Evolutionary conservation across 1,140 invertebrate species (phyloP).

Genomic region (Polypedilum pembai): DNA sequence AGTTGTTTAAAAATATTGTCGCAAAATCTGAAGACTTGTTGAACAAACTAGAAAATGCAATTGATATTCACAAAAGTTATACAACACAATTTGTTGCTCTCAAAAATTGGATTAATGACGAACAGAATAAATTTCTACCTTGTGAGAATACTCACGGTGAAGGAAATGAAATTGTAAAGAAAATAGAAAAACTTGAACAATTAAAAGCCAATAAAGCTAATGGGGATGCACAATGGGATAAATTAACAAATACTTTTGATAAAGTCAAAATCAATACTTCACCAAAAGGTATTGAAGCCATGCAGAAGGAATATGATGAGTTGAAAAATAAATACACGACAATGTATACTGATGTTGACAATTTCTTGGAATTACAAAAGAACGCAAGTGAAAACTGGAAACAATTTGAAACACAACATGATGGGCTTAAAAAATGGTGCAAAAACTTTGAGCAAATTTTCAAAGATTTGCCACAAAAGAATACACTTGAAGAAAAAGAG

Average conservation of each 20-base stretch:
- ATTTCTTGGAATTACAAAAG: conserved; percentile 60
- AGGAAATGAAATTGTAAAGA: conserved; percentile 65
- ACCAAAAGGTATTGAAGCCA: conserved; percentile 60
- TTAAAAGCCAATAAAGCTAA: conserved; percentile 62
- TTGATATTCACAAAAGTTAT: conserved; percentile 75
- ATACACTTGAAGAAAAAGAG: conserved; percentile 73
- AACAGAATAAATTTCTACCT: conserved; percentile 66
- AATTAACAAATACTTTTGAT: conserved; percentile 58
- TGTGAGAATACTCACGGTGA: conserved; percentile 74
- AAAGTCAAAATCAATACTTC: conserved; percentile 76
- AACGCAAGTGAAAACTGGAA: conserved; percentile 74
- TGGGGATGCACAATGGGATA: conserved; percentile 62
- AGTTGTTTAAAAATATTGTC: conserved; percentile 81
- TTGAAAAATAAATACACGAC: conserved; percentile 57
- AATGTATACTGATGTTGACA: conserved; percentile 57
- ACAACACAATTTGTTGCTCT: conserved; percentile 63
- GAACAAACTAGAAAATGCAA: conserved; percentile 75
- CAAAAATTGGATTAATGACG: conserved; percentile 69
- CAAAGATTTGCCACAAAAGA: conserved; percentile 74
- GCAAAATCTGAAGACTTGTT: conserved; percentile 78
- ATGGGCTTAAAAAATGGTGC: conserved; percentile 77
- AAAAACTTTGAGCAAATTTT: conserved; percentile 73
- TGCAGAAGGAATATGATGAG: conserved; percentile 65
- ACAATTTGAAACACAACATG: conserved; percentile 74
- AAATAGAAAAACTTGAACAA: conserved; percentile 59